Base-by-base conservation (phyloP, 2,797 vertebrate genomes). In the Myioborus melanocephalus region DNA sequence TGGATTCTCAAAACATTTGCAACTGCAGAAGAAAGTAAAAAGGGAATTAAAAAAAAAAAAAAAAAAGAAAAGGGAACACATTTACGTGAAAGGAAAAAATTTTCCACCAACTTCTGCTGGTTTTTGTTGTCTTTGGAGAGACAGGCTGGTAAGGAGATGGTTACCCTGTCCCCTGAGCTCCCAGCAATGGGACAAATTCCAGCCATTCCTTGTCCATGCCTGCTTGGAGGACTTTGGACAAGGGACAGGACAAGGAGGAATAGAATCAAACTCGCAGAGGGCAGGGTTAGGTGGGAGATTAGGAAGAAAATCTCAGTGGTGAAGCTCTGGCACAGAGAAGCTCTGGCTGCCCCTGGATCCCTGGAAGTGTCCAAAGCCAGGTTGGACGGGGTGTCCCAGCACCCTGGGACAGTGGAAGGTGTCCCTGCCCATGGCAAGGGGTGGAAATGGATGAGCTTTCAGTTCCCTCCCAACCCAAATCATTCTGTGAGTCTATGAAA, bases 351-450 rank as follows among this genome's bases (percentile, higher is more conserved):
- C 19, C 23, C 44, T 61, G 49, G 28, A 80, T 52, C n/a, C 52
- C 68, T 46, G 24, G 24, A 0, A 39, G 14, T 41, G 34, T 1
- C 30, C 61, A 30, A 41, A 30, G 44, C 13, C 44, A 65, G 37
- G 37, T 0, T 57, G 50, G 41, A 55, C 0, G 0, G 9, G 9
- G 30, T 59, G 11, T 28, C 35, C 17, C 26, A 75, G 15, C 7
- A 49, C 0, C 15, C 22, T 68, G 56, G 23, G 32, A 2, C 0
- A 12, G 27, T 17, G 41, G 30, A 1, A 68, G 2, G 8, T 49
- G 47, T 49, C 69, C 26, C 41, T 75, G 35, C 5, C 5, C 7
- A 8, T 20, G 18, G 6, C 18, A 75, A 1, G 3, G 8, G 34
- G 6, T 35, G 3, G 41, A 9, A 43, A 5, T 9, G 13, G 35